Percentiles rank a stretch among this genome's conserved stretches.
phyloP scores from a whole-genome alignment of 2,797 vertebrate genomes.

The Florisuga fusca region DNA sequence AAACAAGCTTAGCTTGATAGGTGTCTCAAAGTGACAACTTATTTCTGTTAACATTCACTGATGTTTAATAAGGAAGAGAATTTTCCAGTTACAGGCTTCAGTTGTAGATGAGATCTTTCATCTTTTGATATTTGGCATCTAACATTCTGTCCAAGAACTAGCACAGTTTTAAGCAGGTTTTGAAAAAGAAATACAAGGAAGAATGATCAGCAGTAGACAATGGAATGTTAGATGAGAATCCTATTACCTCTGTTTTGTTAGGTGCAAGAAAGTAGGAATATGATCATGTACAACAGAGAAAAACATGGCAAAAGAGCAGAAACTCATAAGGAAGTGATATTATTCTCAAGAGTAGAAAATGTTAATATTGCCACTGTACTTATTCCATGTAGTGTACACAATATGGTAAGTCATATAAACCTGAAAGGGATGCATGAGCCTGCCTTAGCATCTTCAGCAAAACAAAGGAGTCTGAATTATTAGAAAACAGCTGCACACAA shows the following conservation, averaged over 20 bases:
- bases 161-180: neutral
- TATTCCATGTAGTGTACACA: neutral
- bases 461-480: neutral
- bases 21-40: neutral
- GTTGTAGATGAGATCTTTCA: neutral
- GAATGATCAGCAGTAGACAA: neutral
- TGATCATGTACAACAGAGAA: neutral
- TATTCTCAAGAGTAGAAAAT: neutral
- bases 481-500: neutral
- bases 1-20: neutral
- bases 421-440: neutral
- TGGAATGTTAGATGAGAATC: neutral
- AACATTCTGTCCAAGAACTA: neutral
- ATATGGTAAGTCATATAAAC: accelerated
- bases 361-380: neutral
- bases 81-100: neutral
- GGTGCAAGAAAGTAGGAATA: neutral
- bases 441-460: neutral
- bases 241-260: neutral
- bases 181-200: neutral
- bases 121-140: neutral
- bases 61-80: neutral
- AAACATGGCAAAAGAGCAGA: neutral
- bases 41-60: constrained; percentile 20
- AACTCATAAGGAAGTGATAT: neutral